phyloP scores from a whole-genome alignment of 2,797 vertebrate genomes.

The Eremophila alpestris region DNA sequence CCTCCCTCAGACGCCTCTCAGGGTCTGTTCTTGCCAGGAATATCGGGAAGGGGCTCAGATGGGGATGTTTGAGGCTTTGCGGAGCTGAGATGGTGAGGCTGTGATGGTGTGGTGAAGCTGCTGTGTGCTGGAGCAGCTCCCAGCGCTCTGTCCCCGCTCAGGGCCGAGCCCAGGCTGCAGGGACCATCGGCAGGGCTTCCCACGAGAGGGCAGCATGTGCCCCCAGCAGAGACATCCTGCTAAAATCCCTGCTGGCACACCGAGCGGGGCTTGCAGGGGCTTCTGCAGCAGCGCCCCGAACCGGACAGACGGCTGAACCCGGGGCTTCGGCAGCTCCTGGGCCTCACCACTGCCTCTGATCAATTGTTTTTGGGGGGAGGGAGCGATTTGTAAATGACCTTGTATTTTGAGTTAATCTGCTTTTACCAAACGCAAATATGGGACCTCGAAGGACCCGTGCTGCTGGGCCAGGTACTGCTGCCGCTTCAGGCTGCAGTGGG shows the following conservation, averaged over 20 bases:
- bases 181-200: background rate
- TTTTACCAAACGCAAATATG: background rate
- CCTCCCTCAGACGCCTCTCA: background rate
- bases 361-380: background rate
- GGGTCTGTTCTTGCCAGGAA: background rate
- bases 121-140: fast-evolving
- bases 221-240: background rate
- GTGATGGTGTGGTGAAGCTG: background rate
- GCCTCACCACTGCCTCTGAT: background rate
- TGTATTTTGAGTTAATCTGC: background rate
- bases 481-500: background rate
- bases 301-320: fast-evolving
- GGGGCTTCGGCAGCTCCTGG: background rate
- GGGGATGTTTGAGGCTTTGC: background rate
- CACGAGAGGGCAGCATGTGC: conserved; percentile 31
- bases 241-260: background rate
- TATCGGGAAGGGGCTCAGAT: fast-evolving
- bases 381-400: background rate
- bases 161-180: background rate
- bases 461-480: background rate
- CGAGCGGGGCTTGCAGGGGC: fast-evolving
- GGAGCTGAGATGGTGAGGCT: background rate
- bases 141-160: fast-evolving
- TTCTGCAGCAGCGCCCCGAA: background rate
- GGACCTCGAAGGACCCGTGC: background rate